These are phyloP conservation scores for Thumatha senex DNA, from an alignment of 2,888 invertebrate genomes.

Conservation along the genomic window DNA sequence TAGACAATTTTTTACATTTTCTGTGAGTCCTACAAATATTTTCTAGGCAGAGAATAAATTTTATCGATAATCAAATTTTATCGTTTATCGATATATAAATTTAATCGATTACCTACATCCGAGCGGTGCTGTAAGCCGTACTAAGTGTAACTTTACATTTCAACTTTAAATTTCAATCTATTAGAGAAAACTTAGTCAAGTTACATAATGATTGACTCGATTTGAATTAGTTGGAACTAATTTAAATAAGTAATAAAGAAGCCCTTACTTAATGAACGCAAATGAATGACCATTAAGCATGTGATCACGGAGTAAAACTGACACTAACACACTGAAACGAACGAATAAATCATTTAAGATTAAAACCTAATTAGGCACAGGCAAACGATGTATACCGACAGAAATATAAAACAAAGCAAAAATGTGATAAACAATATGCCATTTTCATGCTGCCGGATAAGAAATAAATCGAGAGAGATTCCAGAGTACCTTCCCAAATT, in stretches of 20 bases:
- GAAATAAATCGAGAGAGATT: conserved; percentile 30
- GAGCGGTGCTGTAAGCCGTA: no score
- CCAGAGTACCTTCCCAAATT: conserved; percentile 50
- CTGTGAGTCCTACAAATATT: not conserved
- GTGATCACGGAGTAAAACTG: conserved; percentile 35
- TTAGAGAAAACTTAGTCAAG: no score
- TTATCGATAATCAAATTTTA: not conserved
- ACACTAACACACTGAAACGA: conserved; percentile 49
- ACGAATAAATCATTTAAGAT: conserved; percentile 57
- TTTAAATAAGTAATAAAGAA: no score
- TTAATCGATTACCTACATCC: no score
- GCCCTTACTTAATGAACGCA: conserved; percentile 46
- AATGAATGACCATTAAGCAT: conserved; percentile 44
- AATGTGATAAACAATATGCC: conserved; percentile 20
- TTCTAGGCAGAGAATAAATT: not conserved
- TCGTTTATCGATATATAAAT: not conserved
- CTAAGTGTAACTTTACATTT: no score
- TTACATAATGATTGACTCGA: no score
- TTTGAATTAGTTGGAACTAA: no score
- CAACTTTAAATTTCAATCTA: no score
- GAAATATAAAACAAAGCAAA: conserved; percentile 12
- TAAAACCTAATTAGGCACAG: conserved; percentile 56
- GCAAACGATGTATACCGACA: conserved; percentile 37
- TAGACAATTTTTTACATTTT: conserved; percentile 6
- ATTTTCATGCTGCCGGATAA: conserved; percentile 15